Evolutionary conservation across 2,888 invertebrate genomes (phyloP), one percentile per base, ranked within the genome.

Genomic region (Nomada hirtipes): DNA sequence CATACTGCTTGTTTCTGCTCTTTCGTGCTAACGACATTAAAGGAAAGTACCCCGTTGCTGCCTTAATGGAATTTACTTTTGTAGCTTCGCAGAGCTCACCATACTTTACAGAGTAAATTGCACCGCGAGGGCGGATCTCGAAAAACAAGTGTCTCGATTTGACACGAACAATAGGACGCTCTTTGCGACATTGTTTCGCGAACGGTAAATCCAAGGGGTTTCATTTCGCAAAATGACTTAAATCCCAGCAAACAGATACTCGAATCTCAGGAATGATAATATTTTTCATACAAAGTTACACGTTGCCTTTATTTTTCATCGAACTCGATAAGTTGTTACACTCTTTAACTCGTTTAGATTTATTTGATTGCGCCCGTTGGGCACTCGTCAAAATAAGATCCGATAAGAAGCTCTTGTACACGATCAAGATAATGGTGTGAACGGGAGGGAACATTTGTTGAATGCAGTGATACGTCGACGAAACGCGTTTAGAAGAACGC

Each of bases 31-130:
- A 86, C 88, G 86, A 85, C 88, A 88, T 90, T 90, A 88, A 90
- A 90, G 89, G 88, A 88, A 91, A 91, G 89, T 88, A 87, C 88
- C 82, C 80, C 86, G 82, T 77, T 84, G 86, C 79, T 83, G 81
- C 82, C 86, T 82, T 90, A 91, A 91, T 91, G 88, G 89, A 91
- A 91, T 91, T 91, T 90, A 91, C 90, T 91, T 91, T 91, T 91
- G 89, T 88, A 90, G 89, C 90, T 91, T 90, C 90, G 82, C 85
- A 77, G 86, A 83, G 84, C 82, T 81, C 76, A 50, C 79, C 63
- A 82, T 86, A 79, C 83, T 78, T 83, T 74, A 79, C 78, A 36
- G 70, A 86, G 87, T 87, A 85, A 89, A 90, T 90, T 89, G 88
- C 87, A 89, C 85, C 84, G 87, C 69, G 68, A 80, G 79, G 83